Percentiles rank a stretch among this genome's conserved stretches.
Evolutionary conservation across 1,140 invertebrate species (phyloP).

Genomic region (Heterodera carotae): DNA sequence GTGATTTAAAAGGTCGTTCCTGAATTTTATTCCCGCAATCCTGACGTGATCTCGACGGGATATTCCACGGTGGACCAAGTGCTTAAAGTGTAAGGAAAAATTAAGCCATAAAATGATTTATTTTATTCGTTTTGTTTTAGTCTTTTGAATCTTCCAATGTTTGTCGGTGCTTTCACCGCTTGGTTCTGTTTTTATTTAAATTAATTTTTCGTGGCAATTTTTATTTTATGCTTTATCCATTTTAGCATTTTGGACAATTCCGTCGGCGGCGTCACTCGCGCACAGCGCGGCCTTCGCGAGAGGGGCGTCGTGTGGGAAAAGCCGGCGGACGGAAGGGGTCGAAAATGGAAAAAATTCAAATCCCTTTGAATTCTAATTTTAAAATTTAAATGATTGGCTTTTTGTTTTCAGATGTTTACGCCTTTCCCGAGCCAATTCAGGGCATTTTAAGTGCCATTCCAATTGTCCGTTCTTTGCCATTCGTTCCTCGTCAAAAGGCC

Average conservation of each 20-base stretch:
- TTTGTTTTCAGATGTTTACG: constrained; percentile 48
- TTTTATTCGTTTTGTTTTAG: neutral
- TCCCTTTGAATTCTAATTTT: neutral
- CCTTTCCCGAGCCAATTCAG: constrained; percentile 48
- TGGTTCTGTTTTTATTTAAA: constrained; percentile 56
- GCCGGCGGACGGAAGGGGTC: constrained; percentile 20
- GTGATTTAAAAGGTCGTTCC: constrained; percentile 52
- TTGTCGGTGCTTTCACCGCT: constrained; percentile 66
- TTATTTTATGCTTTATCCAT: neutral
- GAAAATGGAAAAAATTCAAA: neutral
- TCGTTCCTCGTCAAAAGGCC: constrained; percentile 39
- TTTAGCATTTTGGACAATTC: constrained; percentile 63
- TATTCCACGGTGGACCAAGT: constrained; percentile 40
- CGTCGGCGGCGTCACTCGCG: constrained; percentile 57
- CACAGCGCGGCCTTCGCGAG: constrained; percentile 55
- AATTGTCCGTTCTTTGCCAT: constrained; percentile 42
- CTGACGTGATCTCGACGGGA: constrained; percentile 7
- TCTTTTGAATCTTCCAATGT: constrained; percentile 64
- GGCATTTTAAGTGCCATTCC: constrained; percentile 42
- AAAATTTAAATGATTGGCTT: neutral
- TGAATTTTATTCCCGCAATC: constrained; percentile 26
- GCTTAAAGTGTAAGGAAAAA: constrained; percentile 31
- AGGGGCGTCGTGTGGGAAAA: constrained; percentile 25
- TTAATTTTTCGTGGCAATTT: neutral
- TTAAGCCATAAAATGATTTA: neutral